Evolutionary conservation across 2,797 vertebrate species (phyloP).

Genomic region (Buceros bicornis): DNA sequence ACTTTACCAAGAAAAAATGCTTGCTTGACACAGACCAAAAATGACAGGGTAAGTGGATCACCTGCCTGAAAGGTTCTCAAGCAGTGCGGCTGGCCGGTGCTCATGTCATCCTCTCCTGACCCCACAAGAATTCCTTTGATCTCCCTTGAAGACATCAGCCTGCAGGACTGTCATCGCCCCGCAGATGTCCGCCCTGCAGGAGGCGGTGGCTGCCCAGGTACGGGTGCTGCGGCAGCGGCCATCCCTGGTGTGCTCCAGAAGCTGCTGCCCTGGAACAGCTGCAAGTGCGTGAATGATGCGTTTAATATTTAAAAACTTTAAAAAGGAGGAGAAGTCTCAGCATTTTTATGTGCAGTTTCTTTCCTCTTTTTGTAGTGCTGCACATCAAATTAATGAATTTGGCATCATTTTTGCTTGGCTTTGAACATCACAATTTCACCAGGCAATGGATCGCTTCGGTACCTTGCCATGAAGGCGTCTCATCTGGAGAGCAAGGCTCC

Average conservation of each 20-base stretch:
- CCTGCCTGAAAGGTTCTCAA: constrained; percentile 42
- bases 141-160: background rate
- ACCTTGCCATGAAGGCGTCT: background rate
- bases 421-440: background rate
- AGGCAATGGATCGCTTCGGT: background rate
- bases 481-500: background rate
- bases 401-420: background rate
- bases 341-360: background rate
- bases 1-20: background rate
- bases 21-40: constrained; percentile 23
- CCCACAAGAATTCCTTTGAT: constrained; percentile 59
- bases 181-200: background rate
- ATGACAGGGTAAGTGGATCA: constrained; percentile 57
- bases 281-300: background rate
- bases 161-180: background rate
- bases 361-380: background rate
- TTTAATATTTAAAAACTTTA: background rate
- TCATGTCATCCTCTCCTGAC: background rate
- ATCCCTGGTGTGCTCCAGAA: background rate
- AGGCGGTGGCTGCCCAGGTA: background rate
- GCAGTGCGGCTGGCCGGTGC: background rate
- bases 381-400: background rate
- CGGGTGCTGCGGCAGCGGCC: background rate
- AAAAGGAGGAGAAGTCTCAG: background rate
- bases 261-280: background rate